These are phyloP conservation scores for Ploceus nigricollis DNA, from an alignment of 2,113 vertebrate species.

Conservation along the genomic window DNA sequence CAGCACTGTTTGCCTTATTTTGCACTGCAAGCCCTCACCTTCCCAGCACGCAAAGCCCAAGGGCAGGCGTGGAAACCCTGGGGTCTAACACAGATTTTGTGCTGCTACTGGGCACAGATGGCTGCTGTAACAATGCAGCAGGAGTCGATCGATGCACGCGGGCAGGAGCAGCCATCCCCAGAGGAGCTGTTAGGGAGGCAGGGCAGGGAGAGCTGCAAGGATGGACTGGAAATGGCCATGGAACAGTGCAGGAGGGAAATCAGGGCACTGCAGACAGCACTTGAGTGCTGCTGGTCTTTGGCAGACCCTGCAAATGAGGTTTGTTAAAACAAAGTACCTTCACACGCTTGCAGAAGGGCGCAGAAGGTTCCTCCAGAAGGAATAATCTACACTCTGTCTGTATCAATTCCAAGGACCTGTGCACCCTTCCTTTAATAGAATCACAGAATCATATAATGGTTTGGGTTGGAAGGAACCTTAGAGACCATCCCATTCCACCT, in stretches of 20 bases:
- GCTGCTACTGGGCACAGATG: background rate
- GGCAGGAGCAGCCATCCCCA: background rate
- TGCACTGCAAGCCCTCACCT: background rate
- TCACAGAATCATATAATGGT: background rate
- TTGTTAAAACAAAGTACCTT: background rate
- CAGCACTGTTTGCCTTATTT: background rate
- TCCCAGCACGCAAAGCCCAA: background rate
- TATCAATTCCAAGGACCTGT: background rate
- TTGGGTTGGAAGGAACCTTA: background rate
- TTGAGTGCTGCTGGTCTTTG: background rate
- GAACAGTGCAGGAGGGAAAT: background rate
- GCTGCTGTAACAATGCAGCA: background rate
- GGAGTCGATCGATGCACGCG: fast-evolving
- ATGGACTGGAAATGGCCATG: background rate
- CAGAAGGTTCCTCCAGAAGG: background rate
- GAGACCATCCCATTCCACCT: no score
- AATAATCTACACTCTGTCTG: background rate
- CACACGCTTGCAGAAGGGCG: background rate
- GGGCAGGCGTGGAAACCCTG: background rate
- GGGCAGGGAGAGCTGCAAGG: background rate
- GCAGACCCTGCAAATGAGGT: background rate
- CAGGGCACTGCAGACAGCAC: background rate
- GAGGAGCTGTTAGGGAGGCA: background rate
- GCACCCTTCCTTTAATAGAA: background rate
- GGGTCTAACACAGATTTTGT: background rate